Base-by-base conservation (phyloP, 2,888 invertebrate genomes). In the Linyphia triangularis region DNA sequence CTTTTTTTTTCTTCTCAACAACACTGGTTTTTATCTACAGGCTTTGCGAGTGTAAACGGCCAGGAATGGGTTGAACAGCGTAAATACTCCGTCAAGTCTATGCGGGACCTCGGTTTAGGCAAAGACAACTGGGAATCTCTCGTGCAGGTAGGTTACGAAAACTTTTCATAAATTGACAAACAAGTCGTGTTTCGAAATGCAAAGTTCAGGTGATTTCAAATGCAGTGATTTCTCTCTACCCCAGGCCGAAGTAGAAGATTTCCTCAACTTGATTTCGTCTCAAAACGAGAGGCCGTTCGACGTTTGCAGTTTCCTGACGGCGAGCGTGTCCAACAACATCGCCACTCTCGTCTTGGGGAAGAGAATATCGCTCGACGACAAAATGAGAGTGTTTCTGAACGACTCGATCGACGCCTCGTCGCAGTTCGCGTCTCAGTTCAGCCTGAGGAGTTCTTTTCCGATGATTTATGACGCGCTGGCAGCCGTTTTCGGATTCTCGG, bases 241-340 rank as follows among this genome's bases (percentile, higher is more conserved):
- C 9, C 61, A 88, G 88, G 28, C 67, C 13, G 91, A 91, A 78
- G 84, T 90, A 10, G 69, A 72, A 26, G 83, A 89, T 0, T 88
- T 91, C n/a, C 33, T 90, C 0, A 81, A 73, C 33, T 2, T 59
- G 4, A 19, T 90, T 6, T 19, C 61, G 0, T n/a, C 33, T 6
- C 26, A 51, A 0, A 30, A 79, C 16, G 89, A 85, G 6, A 30
- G 24, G 5, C 75, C 89, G 0, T 43, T 88, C 30, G 85, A 90
- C 26, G 13, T 85, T 28, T 24, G 59, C 26, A 51, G 67, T 28
- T 22, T 72, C 2, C 33, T 90, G 28, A 81, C 81, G 4, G 67
- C 88, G 0, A 89, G 89, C 28, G 72, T 90, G 2, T 81, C 85
- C 37, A 90, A 89, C 59, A 89, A 89, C 75, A 85, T 90, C 3